These are phyloP conservation scores for Oryzias melastigma DNA, from an alignment of 2,113 vertebrate genomes.

Conservation along the genomic window DNA sequence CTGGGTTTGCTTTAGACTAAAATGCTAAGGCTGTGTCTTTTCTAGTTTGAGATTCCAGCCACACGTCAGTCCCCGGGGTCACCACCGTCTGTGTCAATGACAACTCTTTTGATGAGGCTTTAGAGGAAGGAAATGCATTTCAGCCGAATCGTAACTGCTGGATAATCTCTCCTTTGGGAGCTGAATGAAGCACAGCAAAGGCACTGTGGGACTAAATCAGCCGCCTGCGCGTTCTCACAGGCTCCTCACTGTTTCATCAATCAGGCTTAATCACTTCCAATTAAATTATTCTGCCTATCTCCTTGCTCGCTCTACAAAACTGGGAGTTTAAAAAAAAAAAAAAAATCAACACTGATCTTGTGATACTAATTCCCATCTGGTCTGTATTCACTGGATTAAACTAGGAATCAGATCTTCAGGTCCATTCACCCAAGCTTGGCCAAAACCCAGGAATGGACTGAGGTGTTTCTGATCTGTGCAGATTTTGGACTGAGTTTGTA, in stretches of 20 bases:
- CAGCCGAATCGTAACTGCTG: conserved; percentile 8
- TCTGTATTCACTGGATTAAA: conserved; percentile 7
- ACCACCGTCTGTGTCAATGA: conserved; percentile 9
- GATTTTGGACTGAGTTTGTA: background rate
- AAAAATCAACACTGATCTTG: conserved; percentile 18
- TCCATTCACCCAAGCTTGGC: no score
- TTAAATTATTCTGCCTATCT: conserved; percentile 29
- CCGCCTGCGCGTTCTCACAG: background rate
- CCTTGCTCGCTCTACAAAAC: conserved; percentile 13
- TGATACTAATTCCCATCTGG: conserved; percentile 5
- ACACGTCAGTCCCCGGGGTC: background rate
- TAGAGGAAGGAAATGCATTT: conserved; percentile 23
- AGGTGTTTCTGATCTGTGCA: conserved; percentile 2
- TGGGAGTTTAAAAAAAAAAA: conserved; percentile 11
- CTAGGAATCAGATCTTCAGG: conserved; percentile 3
- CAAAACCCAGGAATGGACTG: background rate
- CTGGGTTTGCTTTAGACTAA: background rate
- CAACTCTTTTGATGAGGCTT: conserved; percentile 28
- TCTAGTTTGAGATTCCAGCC: background rate
- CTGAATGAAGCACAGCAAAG: conserved; percentile 28
- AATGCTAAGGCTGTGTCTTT: background rate
- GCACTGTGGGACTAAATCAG: background rate
- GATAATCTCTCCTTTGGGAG: conserved; percentile 39
- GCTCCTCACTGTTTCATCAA: conserved; percentile 43
- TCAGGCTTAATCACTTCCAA: conserved; percentile 56